Percentiles rank a stretch among this genome's conserved stretches.
These are phyloP conservation scores for Drosophila neonasuta DNA, from an alignment of 2,888 invertebrate genomes.

Conservation along the genomic window DNA sequence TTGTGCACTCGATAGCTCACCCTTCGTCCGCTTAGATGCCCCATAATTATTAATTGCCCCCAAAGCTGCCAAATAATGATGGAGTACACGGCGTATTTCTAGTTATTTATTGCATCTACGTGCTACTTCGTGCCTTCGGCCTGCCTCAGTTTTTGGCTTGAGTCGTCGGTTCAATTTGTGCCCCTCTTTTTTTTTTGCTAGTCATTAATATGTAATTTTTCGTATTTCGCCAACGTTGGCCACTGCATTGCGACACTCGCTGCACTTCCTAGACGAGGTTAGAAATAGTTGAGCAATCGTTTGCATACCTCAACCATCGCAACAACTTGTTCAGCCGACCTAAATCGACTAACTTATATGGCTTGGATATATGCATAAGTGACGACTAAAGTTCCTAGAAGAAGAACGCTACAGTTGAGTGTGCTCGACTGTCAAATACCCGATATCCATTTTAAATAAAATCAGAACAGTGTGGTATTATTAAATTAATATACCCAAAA, in stretches of 20 bases:
- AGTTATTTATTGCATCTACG: conserved; percentile 54
- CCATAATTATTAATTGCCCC: conserved; percentile 70
- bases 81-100: conserved; percentile 50
- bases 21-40: conserved; percentile 3
- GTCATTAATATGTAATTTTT: conserved; percentile 52
- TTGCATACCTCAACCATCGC: conserved; percentile 42
- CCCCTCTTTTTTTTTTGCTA: conserved; percentile 23
- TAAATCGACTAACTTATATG: not conserved
- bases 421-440: no score
- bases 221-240: conserved; percentile 15
- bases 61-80: conserved; percentile 74
- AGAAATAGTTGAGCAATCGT: conserved; percentile 42
- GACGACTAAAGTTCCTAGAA: not conserved
- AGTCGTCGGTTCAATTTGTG: conserved; percentile 7
- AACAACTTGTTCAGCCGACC: conserved; percentile 34
- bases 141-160: conserved; percentile 1
- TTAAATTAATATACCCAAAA: no score
- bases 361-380: no score
- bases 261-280: conserved; percentile 15
- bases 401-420: no score
- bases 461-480: no score
- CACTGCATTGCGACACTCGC: conserved; percentile 51
- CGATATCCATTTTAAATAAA: no score
- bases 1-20: conserved; percentile 10
- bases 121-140: conserved; percentile 27